Evolutionary conservation across 2,113 vertebrate species (phyloP).

Genomic region (Plestiodon gilberti): DNA sequence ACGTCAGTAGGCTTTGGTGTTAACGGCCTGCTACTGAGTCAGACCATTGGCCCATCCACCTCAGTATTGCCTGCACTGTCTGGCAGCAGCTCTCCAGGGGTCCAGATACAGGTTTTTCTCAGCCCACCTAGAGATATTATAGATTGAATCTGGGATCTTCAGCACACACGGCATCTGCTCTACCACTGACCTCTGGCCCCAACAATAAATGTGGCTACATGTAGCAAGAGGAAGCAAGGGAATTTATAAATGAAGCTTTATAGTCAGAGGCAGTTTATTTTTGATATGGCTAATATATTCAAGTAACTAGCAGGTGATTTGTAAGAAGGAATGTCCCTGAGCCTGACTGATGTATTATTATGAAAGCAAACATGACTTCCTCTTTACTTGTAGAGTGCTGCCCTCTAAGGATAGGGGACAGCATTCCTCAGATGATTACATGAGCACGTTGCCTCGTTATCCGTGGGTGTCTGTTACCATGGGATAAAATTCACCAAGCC

Average conservation of each 20-base stretch:
- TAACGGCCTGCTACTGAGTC: too few species aligned
- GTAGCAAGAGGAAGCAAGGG: background rate
- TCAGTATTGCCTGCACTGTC: too few species aligned
- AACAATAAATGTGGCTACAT: background rate
- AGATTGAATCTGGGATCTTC: too few species aligned
- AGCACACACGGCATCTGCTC: too few species aligned
- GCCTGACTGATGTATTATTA: slow-evolving; percentile 33
- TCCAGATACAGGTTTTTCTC: too few species aligned
- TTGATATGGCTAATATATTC: slow-evolving; percentile 33
- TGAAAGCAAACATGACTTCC: slow-evolving; percentile 48
- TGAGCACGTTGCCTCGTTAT: background rate
- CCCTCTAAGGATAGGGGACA: slow-evolving; percentile 4
- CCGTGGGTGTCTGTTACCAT: background rate
- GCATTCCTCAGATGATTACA: slow-evolving; percentile 41
- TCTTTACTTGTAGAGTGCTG: slow-evolving; percentile 28
- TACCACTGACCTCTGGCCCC: too few species aligned
- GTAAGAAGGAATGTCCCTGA: slow-evolving; percentile 19
- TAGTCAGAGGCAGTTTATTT: slow-evolving; percentile 21
- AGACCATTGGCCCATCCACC: too few species aligned
- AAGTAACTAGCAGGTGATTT: slow-evolving; percentile 37
- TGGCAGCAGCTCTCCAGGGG: too few species aligned
- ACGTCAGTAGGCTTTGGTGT: background rate
- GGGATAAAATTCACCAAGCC: background rate
- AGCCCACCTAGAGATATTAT: too few species aligned
- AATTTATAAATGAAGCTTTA: slow-evolving; percentile 9